A percentile compares a stretch with the other conserved stretches of the same genome.
Conservation (phyloP, 2,113 vertebrate species). For the Crotalus horridus region DNA sequence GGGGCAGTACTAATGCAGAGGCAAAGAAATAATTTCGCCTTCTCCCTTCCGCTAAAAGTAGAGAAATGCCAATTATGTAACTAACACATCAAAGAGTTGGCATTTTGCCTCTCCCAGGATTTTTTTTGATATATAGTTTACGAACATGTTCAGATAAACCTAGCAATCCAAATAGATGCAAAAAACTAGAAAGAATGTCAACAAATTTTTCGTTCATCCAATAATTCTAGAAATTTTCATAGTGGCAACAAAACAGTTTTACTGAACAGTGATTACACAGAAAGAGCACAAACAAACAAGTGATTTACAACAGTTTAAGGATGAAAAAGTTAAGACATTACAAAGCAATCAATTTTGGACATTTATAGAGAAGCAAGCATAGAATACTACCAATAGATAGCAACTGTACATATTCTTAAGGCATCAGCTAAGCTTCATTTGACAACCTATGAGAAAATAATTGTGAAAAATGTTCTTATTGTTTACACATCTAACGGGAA, state of each 20-base stretch:
- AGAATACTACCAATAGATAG: background rate
- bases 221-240: background rate
- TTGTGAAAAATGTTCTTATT: background rate
- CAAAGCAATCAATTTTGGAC: background rate
- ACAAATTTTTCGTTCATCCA: background rate
- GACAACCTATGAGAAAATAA: background rate
- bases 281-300: background rate
- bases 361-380: background rate
- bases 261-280: conserved; percentile 22
- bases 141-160: background rate
- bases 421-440: background rate
- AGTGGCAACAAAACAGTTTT: conserved; percentile 41
- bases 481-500: background rate
- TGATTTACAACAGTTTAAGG: background rate
- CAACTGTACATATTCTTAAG: background rate
- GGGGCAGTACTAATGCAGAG: background rate
- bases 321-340: background rate
- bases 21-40: background rate
- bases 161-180: background rate
- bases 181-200: conserved; percentile 8
- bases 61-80: background rate
- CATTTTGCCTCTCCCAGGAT: background rate
- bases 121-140: background rate
- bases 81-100: background rate
- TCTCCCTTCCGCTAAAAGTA: background rate